Conservation (phyloP, 1,140 invertebrate genomes). For the Stegodyphus mimosarum region DNA sequence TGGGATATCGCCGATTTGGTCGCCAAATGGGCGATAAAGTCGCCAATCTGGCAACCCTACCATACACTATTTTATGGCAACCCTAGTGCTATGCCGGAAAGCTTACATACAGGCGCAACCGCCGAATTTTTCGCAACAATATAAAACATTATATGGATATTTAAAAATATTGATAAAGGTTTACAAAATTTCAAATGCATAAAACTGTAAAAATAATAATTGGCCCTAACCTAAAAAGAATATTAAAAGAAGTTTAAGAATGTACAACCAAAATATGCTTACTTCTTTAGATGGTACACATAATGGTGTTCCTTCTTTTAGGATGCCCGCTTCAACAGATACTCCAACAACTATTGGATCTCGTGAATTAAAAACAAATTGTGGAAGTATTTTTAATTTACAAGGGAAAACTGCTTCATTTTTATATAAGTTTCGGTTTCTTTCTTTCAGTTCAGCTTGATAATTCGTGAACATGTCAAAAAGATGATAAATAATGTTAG, state of each 20-base stretch:
- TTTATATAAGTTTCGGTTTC: constrained; percentile 94
- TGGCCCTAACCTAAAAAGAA: too few species aligned
- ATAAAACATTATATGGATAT: too few species aligned
- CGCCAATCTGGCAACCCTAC: too few species aligned
- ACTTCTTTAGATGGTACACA: constrained; percentile 96
- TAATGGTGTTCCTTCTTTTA: constrained; percentile 96
- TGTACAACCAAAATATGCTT: constrained; percentile 66
- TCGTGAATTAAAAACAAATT: constrained; percentile 96
- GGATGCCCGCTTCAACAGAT: constrained; percentile 92
- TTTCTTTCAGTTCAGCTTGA: constrained; percentile 90
- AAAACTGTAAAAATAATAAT: too few species aligned
- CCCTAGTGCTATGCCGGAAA: too few species aligned
- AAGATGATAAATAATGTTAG: constrained; percentile 99
- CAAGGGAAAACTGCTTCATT: constrained; percentile 98
- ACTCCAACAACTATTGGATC: constrained; percentile 98
- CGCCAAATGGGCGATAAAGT: too few species aligned
- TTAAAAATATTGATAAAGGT: too few species aligned
- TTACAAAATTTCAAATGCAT: too few species aligned
- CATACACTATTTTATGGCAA: too few species aligned
- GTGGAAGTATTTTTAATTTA: constrained; percentile 86
- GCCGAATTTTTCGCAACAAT: too few species aligned
- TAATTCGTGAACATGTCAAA: constrained; percentile 98
- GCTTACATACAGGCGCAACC: too few species aligned
- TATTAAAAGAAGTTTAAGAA: neutral
- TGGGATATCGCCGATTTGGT: too few species aligned